Evolutionary conservation across 2,888 invertebrate species (phyloP), one percentile per base, ranked within the genome.

Genomic region (Phytoseiulus persimilis): DNA sequence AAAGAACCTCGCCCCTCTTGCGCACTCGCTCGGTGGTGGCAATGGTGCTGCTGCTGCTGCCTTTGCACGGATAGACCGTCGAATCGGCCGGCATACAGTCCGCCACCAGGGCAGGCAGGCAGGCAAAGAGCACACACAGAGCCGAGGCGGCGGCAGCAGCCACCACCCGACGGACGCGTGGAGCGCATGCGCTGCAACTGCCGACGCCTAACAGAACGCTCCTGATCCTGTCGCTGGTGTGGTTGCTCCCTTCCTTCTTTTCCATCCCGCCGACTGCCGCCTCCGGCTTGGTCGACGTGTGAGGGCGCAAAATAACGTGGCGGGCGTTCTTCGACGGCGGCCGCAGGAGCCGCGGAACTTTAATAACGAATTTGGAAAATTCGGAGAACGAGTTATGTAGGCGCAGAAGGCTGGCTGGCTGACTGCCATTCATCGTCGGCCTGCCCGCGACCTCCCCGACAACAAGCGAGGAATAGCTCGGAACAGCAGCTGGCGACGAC

Each of bases 121-220:
- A 65, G 18, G 28, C 65, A 65, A n/a, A n/a, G 46, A 46, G 14
- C 46, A 46, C 46, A 46, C 46, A 46, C 46, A 46, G 46, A 14
- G 65, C 65, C 65, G 18, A 65, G 65, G 28, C 65, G 18, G 65
- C 65, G 18, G 65, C 65, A 65, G 65, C 65, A 14, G 65, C 65
- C 28, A 65, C 65, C 65, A 65, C 65, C 65, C 65, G 65, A 65
- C 65, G 9, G 65, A 65, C 65, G 9, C 11, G 18, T 6, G 18
- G 18, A 28, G 65, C 65, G 65, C 65, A 65, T 65, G 65, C 65
- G 65, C 65, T 23, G 65, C 65, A 14, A 23, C 65, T 65, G 65
- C 65, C 65, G 65, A 65, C 65, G 65, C 65, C 65, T 65, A 65
- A 65, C 65, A 65, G 65, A 65, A 65, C 65, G 65, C 65, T 65